Evolutionary conservation across 2,797 vertebrate species (phyloP), one percentile per base, ranked within the genome.

Genomic region (Melanotaenia pygmaea): DNA sequence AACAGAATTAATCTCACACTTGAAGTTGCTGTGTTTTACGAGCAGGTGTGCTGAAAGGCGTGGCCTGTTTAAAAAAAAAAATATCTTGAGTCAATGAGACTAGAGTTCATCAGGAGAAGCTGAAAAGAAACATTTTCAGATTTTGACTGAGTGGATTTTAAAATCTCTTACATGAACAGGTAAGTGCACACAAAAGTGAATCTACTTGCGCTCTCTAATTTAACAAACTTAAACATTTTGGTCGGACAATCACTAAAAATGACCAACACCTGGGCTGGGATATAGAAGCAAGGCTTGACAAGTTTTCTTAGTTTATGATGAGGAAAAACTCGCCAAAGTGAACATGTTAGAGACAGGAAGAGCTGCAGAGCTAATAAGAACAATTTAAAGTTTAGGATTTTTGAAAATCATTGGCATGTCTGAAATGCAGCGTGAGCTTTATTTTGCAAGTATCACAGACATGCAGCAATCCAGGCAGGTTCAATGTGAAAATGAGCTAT

Each of bases 31-130:
- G 58, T 69, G 51, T 53, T 24, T 75, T 38, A 37, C 4, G 14
- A 70, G 34, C 85, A 85, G 88, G 81, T 89, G 83, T 88, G 79
- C 30, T 28, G 18, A 26, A 45, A 64, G 90, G 82, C 26, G 86
- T 82, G 86, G 80, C 63, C 65, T 86, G 8, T 67, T 34, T 28
- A 56, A 18, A 64, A 22, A 14, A 11, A 35, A 7, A 14, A 50
- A 14, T 12, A 43, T 35, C 59, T 47, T n/a, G 53, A 4, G 3
- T 43, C 18, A 38, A 56, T 37, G 62, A 77, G 6, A 37, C 2
- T 1, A 13, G n/a, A 51, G 16, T 43, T 67, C n/a, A 60, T 10
- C 14, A 16, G 47, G 34, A 69, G 74, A 51, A 70, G 57, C 47
- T 64, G 57, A 47, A 43, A 74, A 0, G 32, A 34, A 8, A 34